A percentile compares a stretch with the other conserved stretches of the same genome.
Evolutionary conservation across 2,888 invertebrate genomes (phyloP).

Genomic region (Kuschelorhynchus macadamiae): DNA sequence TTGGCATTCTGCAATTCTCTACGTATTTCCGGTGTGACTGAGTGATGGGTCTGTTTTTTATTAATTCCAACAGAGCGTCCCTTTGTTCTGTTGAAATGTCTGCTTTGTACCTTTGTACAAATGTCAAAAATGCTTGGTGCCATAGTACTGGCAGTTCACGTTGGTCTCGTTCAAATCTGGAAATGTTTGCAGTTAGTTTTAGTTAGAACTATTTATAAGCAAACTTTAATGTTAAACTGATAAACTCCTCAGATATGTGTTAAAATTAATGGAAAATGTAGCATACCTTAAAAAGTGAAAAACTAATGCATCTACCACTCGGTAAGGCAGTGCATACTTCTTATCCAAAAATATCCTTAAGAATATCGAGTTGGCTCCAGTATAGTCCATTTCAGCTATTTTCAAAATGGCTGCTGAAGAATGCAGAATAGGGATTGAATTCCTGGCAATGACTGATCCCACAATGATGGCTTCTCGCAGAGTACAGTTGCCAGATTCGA

Average conservation of each 20-base stretch:
- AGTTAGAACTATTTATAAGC: slow-evolving; percentile 6
- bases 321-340: slow-evolving; percentile 96
- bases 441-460: slow-evolving; percentile 90
- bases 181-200: slow-evolving; percentile 35
- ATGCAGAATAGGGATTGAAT: slow-evolving; percentile 94
- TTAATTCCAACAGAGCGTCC: slow-evolving; percentile 84
- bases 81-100: slow-evolving; percentile 95
- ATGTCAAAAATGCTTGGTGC: slow-evolving; percentile 96
- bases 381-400: slow-evolving; percentile 98
- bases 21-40: slow-evolving; percentile 87
- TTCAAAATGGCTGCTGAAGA: slow-evolving; percentile 95
- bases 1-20: slow-evolving; percentile 87
- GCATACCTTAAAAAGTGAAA: slow-evolving; percentile 92
- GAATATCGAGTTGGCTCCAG: slow-evolving; percentile 96
- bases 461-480: slow-evolving; percentile 96
- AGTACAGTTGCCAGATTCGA: slow-evolving; percentile 93
- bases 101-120: slow-evolving; percentile 95
- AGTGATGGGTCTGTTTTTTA: slow-evolving; percentile 81
- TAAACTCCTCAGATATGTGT: too few species aligned
- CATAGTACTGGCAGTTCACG: slow-evolving; percentile 94
- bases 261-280: too few species aligned
- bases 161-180: slow-evolving; percentile 86
- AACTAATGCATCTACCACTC: slow-evolving; percentile 94
- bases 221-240: too few species aligned
- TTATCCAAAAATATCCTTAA: slow-evolving; percentile 95